phyloP scores from a whole-genome alignment of 64 coral and sea anemone species.

The Cladopsammia gracilis region DNA sequence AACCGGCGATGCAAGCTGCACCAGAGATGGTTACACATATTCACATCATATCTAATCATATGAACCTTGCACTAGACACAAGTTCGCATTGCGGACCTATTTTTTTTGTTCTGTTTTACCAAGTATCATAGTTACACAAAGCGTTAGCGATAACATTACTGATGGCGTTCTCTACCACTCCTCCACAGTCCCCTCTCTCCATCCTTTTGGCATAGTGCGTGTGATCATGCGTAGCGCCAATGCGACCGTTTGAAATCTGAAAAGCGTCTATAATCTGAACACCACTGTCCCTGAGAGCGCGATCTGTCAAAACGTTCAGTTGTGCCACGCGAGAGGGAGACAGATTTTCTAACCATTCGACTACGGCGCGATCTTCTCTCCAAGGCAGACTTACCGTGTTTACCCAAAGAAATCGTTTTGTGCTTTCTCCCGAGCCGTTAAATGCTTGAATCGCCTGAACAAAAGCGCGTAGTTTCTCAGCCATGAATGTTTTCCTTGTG shows the following conservation, averaged over 20 bases:
- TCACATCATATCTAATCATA: no score
- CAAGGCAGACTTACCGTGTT: conserved; percentile 95
- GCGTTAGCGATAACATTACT: conserved; percentile 95
- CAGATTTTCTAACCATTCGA: conserved; percentile 90
- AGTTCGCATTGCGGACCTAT: no score
- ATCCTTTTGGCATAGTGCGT: conserved; percentile 96
- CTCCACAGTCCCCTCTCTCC: conserved; percentile 83
- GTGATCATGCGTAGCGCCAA: conserved; percentile 90
- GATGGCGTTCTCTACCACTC: conserved; percentile 96
- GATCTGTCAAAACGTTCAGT: conserved; percentile 76
- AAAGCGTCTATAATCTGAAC: conserved; percentile 95
- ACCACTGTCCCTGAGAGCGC: conserved; percentile 56
- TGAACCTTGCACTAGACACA: no score
- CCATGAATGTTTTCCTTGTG: conserved; percentile 75
- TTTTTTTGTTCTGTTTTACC: not conserved
- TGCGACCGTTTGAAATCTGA: conserved; percentile 96
- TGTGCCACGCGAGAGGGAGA: conserved; percentile 85
- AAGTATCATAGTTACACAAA: conserved; percentile 90
- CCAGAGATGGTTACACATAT: no score
- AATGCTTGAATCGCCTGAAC: conserved; percentile 75
- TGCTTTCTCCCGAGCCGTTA: conserved; percentile 50
- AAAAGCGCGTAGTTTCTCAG: conserved; percentile 79
- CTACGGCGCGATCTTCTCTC: conserved; percentile 87
- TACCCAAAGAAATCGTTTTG: conserved; percentile 89
- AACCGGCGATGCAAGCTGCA: no score